Conservation (phyloP, 1,140 invertebrate species). For the Acromyrmex charruanus region DNA sequence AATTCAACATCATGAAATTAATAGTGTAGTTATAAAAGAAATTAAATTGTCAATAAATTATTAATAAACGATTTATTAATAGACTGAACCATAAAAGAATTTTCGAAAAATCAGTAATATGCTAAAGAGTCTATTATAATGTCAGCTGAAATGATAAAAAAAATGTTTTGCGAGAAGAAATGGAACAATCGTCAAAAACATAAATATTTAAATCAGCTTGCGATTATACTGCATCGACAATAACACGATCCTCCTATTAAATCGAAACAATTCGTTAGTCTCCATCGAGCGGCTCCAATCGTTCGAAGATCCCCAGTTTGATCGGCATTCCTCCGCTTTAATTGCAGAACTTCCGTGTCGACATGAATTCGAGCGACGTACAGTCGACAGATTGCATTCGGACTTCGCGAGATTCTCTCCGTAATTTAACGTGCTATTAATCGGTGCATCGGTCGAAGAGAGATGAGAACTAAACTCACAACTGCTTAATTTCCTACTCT, state of each 20-base stretch:
- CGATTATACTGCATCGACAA: constrained; percentile 2
- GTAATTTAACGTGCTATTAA: constrained; percentile 50
- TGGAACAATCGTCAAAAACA: not conserved
- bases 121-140: not conserved
- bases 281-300: constrained; percentile 17
- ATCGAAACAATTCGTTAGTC: constrained; percentile 39
- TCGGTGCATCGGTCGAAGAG: not conserved
- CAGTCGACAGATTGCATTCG: constrained; percentile 26
- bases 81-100: not conserved
- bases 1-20: too few species aligned
- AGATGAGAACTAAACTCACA: not conserved
- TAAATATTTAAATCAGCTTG: not conserved
- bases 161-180: not conserved
- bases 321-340: constrained; percentile 43
- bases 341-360: constrained; percentile 32
- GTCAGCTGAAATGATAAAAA: constrained; percentile 15
- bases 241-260: constrained; percentile 50
- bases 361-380: constrained; percentile 33
- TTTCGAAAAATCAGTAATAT: not conserved
- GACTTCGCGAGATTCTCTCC: not conserved
- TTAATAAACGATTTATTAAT: not conserved
- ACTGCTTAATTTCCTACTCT: not conserved
- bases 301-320: constrained; percentile 1
- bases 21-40: not conserved
- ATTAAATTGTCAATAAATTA: constrained; percentile 23